A percentile compares a stretch with the other conserved stretches of the same genome.
These are phyloP conservation scores for Conistra vaccinii DNA, from an alignment of 2,888 invertebrate species.

Conservation along the genomic window DNA sequence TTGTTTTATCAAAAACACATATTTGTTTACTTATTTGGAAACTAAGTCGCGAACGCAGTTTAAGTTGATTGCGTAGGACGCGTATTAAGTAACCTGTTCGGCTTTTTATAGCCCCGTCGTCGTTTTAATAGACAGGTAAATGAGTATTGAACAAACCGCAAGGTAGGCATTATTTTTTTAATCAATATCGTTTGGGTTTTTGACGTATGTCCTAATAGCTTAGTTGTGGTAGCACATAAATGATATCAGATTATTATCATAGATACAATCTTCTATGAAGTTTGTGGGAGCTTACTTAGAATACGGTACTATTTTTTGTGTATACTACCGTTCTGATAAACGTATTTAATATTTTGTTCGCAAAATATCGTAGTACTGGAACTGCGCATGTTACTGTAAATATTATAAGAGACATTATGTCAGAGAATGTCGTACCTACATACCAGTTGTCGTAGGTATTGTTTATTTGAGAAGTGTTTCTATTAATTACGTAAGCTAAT, in stretches of 20 bases:
- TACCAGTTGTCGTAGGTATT: not conserved
- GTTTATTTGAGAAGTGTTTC: too few relatives aligned
- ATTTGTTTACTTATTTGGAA: constrained; percentile 3
- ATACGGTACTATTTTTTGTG: not conserved
- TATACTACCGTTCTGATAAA: not conserved
- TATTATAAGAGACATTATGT: not conserved
- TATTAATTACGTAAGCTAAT: not conserved
- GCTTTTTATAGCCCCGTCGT: constrained; percentile 31
- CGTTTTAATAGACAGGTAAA: constrained; percentile 41
- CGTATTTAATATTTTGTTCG: not conserved
- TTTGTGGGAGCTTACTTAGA: not conserved
- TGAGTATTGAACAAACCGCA: constrained; percentile 55
- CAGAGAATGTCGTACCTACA: not conserved
- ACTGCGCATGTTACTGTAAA: not conserved
- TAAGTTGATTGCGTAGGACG: constrained; percentile 43
- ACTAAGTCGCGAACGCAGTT: not conserved
- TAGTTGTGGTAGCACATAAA: constrained; percentile 9
- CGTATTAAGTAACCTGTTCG: constrained; percentile 58
- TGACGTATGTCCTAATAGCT: constrained; percentile 16
- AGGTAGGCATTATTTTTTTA: constrained; percentile 39
- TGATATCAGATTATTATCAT: constrained; percentile 14
- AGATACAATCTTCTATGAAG: not conserved
- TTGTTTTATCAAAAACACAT: not conserved
- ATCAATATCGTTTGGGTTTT: constrained; percentile 38
- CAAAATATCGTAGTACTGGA: not conserved